A percentile compares a stretch with the other conserved stretches of the same genome.
These are phyloP conservation scores for Osmoderma eremita DNA, from an alignment of 2,888 invertebrate species.

Conservation along the genomic window DNA sequence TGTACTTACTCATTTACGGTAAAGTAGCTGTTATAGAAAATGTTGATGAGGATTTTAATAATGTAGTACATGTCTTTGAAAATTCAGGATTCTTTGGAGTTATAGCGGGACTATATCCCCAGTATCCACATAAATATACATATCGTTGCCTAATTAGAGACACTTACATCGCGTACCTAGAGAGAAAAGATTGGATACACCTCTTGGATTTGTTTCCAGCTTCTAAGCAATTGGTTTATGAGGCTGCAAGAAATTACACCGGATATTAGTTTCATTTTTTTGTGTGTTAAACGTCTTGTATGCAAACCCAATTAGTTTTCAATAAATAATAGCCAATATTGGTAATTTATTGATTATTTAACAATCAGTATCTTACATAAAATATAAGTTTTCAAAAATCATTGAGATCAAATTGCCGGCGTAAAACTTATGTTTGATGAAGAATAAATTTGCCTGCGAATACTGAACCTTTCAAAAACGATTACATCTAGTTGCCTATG, in stretches of 20 bases:
- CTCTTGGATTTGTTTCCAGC: conserved; percentile 42
- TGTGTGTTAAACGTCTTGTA: too few species aligned
- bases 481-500: too few species aligned
- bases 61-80: conserved; percentile 6
- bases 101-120: conserved; percentile 30
- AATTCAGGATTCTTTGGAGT: conserved; percentile 34
- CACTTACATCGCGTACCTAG: conserved; percentile 27
- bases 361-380: too few species aligned
- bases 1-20: conserved; percentile 40
- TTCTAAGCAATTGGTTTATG: conserved; percentile 38
- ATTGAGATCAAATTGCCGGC: too few species aligned
- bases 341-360: too few species aligned
- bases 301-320: too few species aligned
- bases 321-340: too few species aligned
- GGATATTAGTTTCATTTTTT: conserved; percentile 19
- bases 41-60: not conserved
- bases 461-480: too few species aligned
- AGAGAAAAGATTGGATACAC: conserved; percentile 32
- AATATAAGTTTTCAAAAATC: too few species aligned
- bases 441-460: too few species aligned
- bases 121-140: conserved; percentile 26
- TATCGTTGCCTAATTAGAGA: conserved; percentile 16
- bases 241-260: conserved; percentile 24
- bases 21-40: conserved; percentile 34
- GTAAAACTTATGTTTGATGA: too few species aligned